Base-by-base conservation (phyloP, 2,888 invertebrate species). In the Drosophila kambysellisi region DNA sequence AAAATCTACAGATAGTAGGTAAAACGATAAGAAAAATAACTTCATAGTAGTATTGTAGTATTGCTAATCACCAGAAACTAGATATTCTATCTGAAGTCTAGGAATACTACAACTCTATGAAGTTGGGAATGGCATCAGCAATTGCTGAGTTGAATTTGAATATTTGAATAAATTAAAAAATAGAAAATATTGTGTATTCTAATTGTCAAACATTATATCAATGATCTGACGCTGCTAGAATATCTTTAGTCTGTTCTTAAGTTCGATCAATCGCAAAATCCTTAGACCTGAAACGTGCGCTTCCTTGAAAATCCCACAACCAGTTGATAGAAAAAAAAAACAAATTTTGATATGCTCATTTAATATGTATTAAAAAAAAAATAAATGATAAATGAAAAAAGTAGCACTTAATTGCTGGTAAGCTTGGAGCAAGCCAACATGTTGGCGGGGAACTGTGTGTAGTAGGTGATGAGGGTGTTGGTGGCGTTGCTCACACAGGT, bases 371-470 rank as follows among this genome's bases (percentile, higher is more conserved):
- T 48, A 5, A 12, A 46, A 15, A 25, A 43, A 30, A 46, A 35
- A 5, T 11, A 48, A 29, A 37, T 25, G 6, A 52, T n/a, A 37
- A 39, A 32, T 35, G 4, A 20, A 51, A 52, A 11, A n/a, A 41
- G 4, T 4, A 30, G 17, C 15, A 48, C 17, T 65, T 81, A 79
- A 17, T 52, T 56, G 62, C 50, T 58, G 51, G 79, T 83, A 39
- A 89, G 67, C 69, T 87, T 43, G n/a, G 91, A 91, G 70, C 90
- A 90, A 51, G n/a, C 0, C 51, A 59, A 58, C 1, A 90, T 61
- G 52, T 78, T 81, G 25, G 68, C 9, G 4, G 87, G 86, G 60
- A 91, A 90, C 50, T 71, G 62, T 4, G 77, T 83, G 53, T 89
- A 91, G 46, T 78, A 78, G 56, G 9, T 67, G 52, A 35, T 68